Conservation (phyloP, 2,113 vertebrate species). For the Laterallus jamaicensis region DNA sequence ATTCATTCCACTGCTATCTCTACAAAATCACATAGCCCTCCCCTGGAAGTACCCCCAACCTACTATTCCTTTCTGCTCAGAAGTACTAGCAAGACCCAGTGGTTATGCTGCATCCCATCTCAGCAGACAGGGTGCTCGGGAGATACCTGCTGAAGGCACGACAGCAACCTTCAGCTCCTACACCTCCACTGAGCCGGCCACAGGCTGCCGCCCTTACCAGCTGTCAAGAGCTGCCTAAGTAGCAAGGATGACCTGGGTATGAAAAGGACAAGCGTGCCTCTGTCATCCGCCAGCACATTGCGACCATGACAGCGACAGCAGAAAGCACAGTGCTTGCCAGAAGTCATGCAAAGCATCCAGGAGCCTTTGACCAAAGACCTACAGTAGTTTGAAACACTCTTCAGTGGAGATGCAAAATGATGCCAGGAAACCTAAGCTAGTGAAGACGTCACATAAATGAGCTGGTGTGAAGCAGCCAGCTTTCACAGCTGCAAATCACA, state of each 20-base stretch:
- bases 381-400: background rate
- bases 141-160: background rate
- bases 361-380: background rate
- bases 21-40: background rate
- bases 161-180: background rate
- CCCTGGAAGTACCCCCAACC: background rate
- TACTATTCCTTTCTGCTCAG: background rate
- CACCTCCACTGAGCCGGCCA: fast-evolving
- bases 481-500: background rate
- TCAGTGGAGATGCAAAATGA: background rate
- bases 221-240: background rate
- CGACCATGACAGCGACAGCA: background rate
- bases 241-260: background rate
- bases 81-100: background rate
- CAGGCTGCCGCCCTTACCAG: background rate
- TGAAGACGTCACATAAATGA: background rate
- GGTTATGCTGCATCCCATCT: background rate
- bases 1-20: background rate
- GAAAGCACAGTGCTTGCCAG: background rate
- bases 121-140: background rate
- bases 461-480: background rate
- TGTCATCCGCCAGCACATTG: background rate
- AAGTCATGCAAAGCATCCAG: background rate
- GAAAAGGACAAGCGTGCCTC: background rate
- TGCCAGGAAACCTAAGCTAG: background rate